phyloP scores from a whole-genome alignment of 2,888 invertebrate species.

The Palloptera scutellata region DNA sequence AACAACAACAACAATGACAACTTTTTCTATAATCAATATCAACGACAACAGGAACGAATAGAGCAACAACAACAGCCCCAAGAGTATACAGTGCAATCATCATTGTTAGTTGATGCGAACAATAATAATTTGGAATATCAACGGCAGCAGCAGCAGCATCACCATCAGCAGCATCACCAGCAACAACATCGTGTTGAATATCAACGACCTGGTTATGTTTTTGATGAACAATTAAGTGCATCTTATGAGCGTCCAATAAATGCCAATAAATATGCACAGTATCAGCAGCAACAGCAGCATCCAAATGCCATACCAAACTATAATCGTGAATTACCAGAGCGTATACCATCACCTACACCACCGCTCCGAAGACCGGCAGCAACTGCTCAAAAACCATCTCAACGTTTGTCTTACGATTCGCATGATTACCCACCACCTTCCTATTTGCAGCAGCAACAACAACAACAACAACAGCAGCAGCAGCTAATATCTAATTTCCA shows the following conservation, averaged over 20 bases:
- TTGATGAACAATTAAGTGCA: conserved; percentile 47
- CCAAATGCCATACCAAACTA: conserved; percentile 35
- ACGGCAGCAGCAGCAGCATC: conserved; percentile 15
- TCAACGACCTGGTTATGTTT: conserved; percentile 54
- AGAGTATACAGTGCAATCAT: conserved; percentile 57
- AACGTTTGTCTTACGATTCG: conserved; percentile 56
- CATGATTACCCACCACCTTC: conserved; percentile 62
- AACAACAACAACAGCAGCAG: conserved; percentile 23
- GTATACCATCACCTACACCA: conserved; percentile 45
- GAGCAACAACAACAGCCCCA: conserved; percentile 39
- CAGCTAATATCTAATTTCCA: conserved; percentile 43
- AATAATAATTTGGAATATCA: conserved; percentile 9
- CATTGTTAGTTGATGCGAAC: conserved; percentile 47
- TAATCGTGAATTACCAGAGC: conserved; percentile 36
- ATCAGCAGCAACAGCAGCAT: conserved; percentile 32
- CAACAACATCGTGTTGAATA: conserved; percentile 13
- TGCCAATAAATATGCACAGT: conserved; percentile 13
- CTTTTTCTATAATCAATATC: conserved; percentile 29
- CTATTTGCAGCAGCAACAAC: conserved; percentile 42
- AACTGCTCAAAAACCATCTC: conserved; percentile 32
- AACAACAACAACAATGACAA: conserved; percentile 30
- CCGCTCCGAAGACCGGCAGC: conserved; percentile 38
- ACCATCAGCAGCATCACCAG: conserved; percentile 16
- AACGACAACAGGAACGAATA: conserved; percentile 19
- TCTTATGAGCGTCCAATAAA: conserved; percentile 23